Base-by-base conservation (phyloP, 2,888 invertebrate genomes). In the Philonicus albiceps region DNA sequence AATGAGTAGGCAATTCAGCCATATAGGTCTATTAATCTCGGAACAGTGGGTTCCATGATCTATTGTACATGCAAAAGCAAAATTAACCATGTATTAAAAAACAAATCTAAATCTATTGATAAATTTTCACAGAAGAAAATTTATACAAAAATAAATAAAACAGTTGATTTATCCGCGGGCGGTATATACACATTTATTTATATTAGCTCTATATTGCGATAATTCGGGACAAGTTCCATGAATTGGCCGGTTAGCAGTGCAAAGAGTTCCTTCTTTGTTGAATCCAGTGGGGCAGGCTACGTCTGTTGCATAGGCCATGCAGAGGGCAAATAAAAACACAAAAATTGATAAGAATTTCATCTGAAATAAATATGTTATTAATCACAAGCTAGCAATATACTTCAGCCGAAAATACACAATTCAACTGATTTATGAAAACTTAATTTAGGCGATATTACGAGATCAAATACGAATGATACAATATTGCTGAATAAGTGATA, bases 291-390 rank as follows among this genome's bases (percentile, higher is more conserved):
- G 90, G 85, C 91, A 91, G 0, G 86, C 86, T 31, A 87, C 72
- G 6, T 89, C 91, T n/a, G 89, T n/a, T 43, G 87, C 6, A 90
- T 90, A 13, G 90, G 80, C 43, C 91, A 86, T 55, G 90, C 90
- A n/a, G 30, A 53, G 27, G 49, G 53, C 11, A 72, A 91, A 90
- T 53, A 91, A 87, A n/a, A 91, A 83, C 16, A 90, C 87, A 27
- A 90, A 88, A 43, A 90, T 89, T 89, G 90, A 90, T 16, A 89
- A 87, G 87, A 91, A 90, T 81, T 91, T 91, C 91, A 91, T 91
- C 85, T 85, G 53, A 0, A 85, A 75, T 27, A 22, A 22, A 22
- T 7, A 3, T 11, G 2, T 64, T 64, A 64, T 64, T 64, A 11
- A 11, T 3, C 27, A 27, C 11, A 22, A 27, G 3, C 2, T 7